phyloP scores from a whole-genome alignment of 1,140 invertebrate genomes.

The Drosophila pseudoananassae region DNA sequence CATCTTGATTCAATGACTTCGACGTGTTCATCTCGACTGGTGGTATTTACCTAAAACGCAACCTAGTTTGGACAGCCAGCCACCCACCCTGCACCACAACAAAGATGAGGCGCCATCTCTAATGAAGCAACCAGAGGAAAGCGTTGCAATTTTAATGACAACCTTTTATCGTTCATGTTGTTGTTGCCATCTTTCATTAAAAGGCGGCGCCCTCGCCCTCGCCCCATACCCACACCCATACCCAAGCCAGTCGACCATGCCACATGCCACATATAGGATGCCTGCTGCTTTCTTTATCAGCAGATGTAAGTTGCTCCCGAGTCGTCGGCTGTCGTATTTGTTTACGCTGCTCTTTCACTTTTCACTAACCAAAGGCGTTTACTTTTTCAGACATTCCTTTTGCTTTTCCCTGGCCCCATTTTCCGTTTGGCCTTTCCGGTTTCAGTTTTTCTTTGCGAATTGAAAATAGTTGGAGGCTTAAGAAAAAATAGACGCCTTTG shows the following conservation, averaged over 20 bases:
- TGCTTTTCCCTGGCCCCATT: conserved; percentile 66
- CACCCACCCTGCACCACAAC: conserved; percentile 18
- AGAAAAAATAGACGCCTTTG: not conserved
- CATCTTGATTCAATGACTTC: conserved; percentile 77
- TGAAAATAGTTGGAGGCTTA: conserved; percentile 6
- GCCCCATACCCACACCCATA: not conserved
- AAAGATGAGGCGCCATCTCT: conserved; percentile 45
- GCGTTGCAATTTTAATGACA: conserved; percentile 78
- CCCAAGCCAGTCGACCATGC: conserved; percentile 1
- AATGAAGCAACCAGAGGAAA: conserved; percentile 57
- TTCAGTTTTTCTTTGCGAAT: conserved; percentile 13
- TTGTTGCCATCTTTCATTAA: conserved; percentile 80
- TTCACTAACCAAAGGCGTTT: conserved; percentile 73
- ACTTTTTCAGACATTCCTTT: conserved; percentile 51
- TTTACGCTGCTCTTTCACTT: conserved; percentile 77
- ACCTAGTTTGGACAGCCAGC: conserved; percentile 57
- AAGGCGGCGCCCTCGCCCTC: conserved; percentile 29
- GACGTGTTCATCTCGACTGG: conserved; percentile 16
- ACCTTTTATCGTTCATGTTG: conserved; percentile 71
- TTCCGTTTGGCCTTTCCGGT: conserved; percentile 48
- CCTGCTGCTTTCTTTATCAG: conserved; percentile 71
- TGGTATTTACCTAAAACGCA: conserved; percentile 70
- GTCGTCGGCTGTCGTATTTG: conserved; percentile 57
- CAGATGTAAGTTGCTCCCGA: conserved; percentile 69
- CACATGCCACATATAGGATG: conserved; percentile 7